Conservation (phyloP, 2,113 vertebrate species). For the Lathamus discolor region DNA sequence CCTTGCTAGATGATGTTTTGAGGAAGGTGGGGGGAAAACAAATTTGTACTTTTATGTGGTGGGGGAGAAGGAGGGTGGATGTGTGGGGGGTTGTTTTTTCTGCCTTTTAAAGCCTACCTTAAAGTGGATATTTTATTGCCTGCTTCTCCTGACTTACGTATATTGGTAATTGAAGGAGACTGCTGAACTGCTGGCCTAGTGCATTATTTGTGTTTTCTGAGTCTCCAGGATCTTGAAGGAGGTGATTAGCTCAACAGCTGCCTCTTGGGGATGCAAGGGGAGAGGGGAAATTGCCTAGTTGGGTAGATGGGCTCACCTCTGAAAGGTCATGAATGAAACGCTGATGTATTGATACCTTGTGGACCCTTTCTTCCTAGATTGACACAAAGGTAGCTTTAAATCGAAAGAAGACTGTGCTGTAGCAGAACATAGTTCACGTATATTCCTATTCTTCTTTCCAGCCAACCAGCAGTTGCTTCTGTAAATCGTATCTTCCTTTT, state of each 20-base stretch:
- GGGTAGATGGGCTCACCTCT: slow-evolving; percentile 41
- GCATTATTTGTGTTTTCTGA: slow-evolving; percentile 55
- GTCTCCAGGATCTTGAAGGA: slow-evolving; percentile 31
- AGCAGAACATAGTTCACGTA: neutral
- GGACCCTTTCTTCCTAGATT: slow-evolving; percentile 30
- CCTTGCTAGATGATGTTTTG: slow-evolving; percentile 30
- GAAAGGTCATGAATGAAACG: slow-evolving; percentile 27
- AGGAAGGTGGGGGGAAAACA: neutral
- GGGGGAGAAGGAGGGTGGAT: neutral
- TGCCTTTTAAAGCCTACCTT: slow-evolving; percentile 45
- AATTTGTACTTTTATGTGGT: slow-evolving; percentile 34
- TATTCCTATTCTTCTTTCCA: neutral
- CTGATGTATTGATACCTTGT: slow-evolving; percentile 42
- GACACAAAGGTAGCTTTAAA: slow-evolving; percentile 36
- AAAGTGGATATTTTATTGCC: slow-evolving; percentile 61
- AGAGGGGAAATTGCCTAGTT: slow-evolving; percentile 50
- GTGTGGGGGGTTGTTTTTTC: slow-evolving; percentile 11
- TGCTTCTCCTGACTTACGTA: slow-evolving; percentile 43
- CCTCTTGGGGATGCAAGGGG: slow-evolving; percentile 17
- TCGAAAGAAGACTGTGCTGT: neutral
- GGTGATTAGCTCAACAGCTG: slow-evolving; percentile 51
- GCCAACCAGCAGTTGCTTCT: accelerated
- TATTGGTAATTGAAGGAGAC: slow-evolving; percentile 63
- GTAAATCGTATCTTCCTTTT: neutral
- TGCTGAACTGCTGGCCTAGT: slow-evolving; percentile 57